A percentile compares a stretch with the other conserved stretches of the same genome.
phyloP scores from a whole-genome alignment of 1,140 invertebrate species.

The Pectinophora gossypiella region DNA sequence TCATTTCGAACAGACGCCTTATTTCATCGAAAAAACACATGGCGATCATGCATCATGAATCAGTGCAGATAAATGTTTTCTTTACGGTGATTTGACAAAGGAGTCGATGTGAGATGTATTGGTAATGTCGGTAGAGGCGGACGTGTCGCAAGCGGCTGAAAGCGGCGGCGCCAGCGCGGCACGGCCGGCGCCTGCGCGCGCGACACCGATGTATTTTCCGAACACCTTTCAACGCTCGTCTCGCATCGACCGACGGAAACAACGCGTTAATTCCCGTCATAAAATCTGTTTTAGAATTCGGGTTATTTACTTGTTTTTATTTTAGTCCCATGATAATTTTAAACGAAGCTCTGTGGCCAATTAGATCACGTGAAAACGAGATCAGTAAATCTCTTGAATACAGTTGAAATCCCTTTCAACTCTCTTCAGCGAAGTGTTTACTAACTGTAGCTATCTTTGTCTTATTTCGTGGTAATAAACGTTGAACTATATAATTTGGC shows the following conservation, averaged over 20 bases:
- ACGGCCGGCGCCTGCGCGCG: constrained; percentile 6
- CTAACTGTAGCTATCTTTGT: no score
- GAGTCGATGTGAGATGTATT: neutral
- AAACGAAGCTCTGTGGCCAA: constrained; percentile 64
- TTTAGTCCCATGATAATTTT: constrained; percentile 73
- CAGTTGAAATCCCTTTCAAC: constrained; percentile 13
- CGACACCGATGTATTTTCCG: constrained; percentile 61
- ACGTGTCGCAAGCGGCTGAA: constrained; percentile 20
- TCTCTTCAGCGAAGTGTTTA: no score
- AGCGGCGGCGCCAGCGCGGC: constrained; percentile 4
- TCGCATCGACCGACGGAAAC: constrained; percentile 71
- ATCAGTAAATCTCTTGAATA: neutral
- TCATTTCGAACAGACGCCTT: neutral
- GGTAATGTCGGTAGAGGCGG: neutral
- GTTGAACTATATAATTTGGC: no score
- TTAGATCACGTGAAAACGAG: constrained; percentile 58
- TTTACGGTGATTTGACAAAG: neutral
- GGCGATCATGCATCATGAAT: no score
- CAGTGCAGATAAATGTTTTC: constrained; percentile 1
- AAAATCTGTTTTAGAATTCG: constrained; percentile 75
- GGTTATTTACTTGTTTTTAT: constrained; percentile 75
- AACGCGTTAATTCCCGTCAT: constrained; percentile 75
- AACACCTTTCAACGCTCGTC: constrained; percentile 69
- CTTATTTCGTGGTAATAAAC: no score
- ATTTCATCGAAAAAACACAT: no score